Evolutionary conservation across 1,140 invertebrate species (phyloP).

Genomic region (Lepidurus apus): DNA sequence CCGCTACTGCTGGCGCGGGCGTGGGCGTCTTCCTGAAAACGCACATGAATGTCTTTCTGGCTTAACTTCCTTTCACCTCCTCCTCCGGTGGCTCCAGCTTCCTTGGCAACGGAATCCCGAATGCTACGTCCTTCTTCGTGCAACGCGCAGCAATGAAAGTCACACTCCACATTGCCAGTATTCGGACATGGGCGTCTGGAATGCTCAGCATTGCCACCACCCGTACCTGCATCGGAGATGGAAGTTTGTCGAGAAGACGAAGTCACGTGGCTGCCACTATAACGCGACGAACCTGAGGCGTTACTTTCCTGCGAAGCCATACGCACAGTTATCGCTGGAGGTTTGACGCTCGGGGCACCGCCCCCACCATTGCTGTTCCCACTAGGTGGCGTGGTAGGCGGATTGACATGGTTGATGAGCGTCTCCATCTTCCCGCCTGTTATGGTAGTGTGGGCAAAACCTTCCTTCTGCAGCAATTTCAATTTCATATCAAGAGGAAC

Average conservation of each 20-base stretch:
- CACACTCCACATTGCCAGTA: constrained; percentile 61
- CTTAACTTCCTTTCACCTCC: constrained; percentile 30
- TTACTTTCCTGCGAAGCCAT: constrained; percentile 7
- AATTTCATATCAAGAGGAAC: constrained; percentile 20
- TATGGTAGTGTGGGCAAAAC: constrained; percentile 39
- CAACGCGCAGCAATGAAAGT: constrained; percentile 89
- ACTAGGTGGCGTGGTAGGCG: constrained; percentile 50
- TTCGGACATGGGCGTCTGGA: background rate
- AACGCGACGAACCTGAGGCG: constrained; percentile 3
- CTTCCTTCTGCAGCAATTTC: constrained; percentile 48
- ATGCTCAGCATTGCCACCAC: constrained; percentile 40
- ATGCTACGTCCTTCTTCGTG: constrained; percentile 86
- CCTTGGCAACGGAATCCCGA: constrained; percentile 45
- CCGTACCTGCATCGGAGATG: constrained; percentile 57
- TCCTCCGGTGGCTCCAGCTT: constrained; percentile 31
- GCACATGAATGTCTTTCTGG: constrained; percentile 53
- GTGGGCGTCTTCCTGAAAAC: constrained; percentile 58
- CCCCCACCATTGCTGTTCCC: background rate
- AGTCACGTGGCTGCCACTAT: constrained; percentile 19
- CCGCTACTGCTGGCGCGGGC: constrained; percentile 24
- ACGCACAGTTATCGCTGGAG: background rate
- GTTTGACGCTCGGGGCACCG: constrained; percentile 20
- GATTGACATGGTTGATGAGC: constrained; percentile 67
- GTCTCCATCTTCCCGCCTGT: constrained; percentile 50
- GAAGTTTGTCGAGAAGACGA: constrained; percentile 50